Conservation (phyloP, 1,140 invertebrate species). For the Sycobia sp. region DNA sequence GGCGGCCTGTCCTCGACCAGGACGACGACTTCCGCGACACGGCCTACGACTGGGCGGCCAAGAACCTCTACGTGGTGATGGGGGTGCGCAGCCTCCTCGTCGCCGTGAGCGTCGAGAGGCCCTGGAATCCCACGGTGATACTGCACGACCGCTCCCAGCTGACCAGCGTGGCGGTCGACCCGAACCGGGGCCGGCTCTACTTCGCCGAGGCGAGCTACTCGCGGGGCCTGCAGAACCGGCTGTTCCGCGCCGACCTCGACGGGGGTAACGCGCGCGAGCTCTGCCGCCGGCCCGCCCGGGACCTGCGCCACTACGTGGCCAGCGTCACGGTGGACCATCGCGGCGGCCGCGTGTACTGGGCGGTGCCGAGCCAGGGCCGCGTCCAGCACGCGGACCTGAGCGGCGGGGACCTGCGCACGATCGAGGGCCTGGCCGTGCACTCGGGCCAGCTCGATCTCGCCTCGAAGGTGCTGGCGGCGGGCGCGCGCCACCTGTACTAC, state of each 20-base stretch:
- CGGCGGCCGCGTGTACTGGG: slow-evolving; percentile 25
- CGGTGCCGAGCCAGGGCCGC: slow-evolving; percentile 14
- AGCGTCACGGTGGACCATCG: slow-evolving; percentile 18
- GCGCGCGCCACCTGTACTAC: slow-evolving; percentile 28
- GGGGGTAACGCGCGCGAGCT: slow-evolving; percentile 11
- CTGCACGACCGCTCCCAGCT: slow-evolving; percentile 19
- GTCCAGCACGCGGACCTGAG: slow-evolving; percentile 25
- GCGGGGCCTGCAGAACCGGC: slow-evolving; percentile 25
- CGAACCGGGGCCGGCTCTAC: slow-evolving; percentile 28
- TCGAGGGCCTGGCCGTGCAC: slow-evolving; percentile 8
- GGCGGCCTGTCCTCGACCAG: slow-evolving; percentile 20
- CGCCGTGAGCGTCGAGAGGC: slow-evolving; percentile 17
- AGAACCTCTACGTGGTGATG: slow-evolving; percentile 31
- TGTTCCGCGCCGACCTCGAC: slow-evolving; percentile 21
- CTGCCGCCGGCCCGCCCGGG: background rate
- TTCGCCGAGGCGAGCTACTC: slow-evolving; percentile 27
- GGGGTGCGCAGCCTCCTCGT: slow-evolving; percentile 21
- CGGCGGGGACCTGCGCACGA: slow-evolving; percentile 15
- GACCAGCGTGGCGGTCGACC: slow-evolving; percentile 22
- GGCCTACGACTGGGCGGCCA: slow-evolving; percentile 28
- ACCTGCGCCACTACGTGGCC: slow-evolving; percentile 17
- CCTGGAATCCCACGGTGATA: slow-evolving; percentile 23
- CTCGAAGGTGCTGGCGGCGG: slow-evolving; percentile 5
- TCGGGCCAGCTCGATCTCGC: slow-evolving; percentile 26
- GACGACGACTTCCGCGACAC: slow-evolving; percentile 31